phyloP scores from a whole-genome alignment of 2,888 invertebrate genomes.

The Leistus spinibarbis region DNA sequence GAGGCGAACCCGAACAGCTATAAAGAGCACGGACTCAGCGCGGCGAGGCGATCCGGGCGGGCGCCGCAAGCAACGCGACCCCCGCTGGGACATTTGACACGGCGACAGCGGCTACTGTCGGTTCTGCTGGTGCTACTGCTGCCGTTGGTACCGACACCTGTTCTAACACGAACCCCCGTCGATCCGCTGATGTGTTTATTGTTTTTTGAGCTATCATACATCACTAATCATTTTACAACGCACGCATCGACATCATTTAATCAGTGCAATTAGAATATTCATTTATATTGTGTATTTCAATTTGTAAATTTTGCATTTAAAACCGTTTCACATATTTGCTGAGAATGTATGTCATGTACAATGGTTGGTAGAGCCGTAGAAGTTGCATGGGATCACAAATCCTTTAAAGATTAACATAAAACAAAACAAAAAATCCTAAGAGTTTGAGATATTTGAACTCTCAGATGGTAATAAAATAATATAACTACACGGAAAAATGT shows the following conservation, averaged over 20 bases:
- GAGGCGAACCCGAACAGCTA: not conserved
- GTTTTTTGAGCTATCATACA: constrained; percentile 18
- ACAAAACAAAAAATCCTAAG: too few relatives aligned
- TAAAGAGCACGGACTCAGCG: not conserved
- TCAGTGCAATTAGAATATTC: too few relatives aligned
- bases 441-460: too few relatives aligned
- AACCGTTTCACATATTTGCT: too few relatives aligned
- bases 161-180: constrained; percentile 52
- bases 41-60: constrained; percentile 53
- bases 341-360: too few relatives aligned
- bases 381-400: too few relatives aligned
- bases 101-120: not conserved
- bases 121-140: not conserved
- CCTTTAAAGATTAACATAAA: too few relatives aligned
- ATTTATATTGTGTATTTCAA: too few relatives aligned
- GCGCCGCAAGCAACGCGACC: constrained; percentile 46
- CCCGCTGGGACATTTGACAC: constrained; percentile 25
- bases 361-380: too few relatives aligned
- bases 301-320: too few relatives aligned
- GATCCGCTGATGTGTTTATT: constrained; percentile 45
- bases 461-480: too few relatives aligned
- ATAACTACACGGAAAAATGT: too few relatives aligned
- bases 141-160: constrained; percentile 44
- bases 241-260: not conserved
- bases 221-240: not conserved